Base-by-base conservation (phyloP, 2,113 vertebrate genomes). In the Apeltes quadracus region DNA sequence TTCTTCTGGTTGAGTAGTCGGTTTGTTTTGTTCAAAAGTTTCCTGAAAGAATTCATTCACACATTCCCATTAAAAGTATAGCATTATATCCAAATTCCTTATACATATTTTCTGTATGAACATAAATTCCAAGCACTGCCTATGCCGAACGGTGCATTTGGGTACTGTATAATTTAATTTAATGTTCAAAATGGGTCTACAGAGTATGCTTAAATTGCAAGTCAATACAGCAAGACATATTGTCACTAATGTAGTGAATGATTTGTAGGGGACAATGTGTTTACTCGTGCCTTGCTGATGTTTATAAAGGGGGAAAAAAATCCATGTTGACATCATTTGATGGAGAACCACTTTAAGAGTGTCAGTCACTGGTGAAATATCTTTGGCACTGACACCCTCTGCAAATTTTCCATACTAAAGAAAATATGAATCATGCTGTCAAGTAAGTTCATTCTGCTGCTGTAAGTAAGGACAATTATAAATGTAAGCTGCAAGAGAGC, bases 311-410 rank as follows among this genome's bases (percentile, higher is more conserved):
- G 29, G 64, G 66, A 61, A 43, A 38, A 12, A 14, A 79, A 38
- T 56, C 50, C 0, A 1, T 27, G 74, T 71, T 82, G 81, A 76
- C 69, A 75, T 62, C 23, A 67, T 67, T 82, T 89, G 83, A 87
- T 87, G 69, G 75, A 86, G 41, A 74, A 23, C 81, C 85, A 87
- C 81, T 89, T 89, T 81, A 63, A 74, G 68, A 58, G 23, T 3
- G 54, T 76, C 68, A 61, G 65, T 38, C 25, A 63, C 50, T 69
- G 46, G 22, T 36, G 66, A 75, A 68, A 76, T 63, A 55, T 73
- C 38, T 64, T 78, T 89, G 85, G 78, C 83, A 74, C 61, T 32
- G 44, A 65, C 79, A 44, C 54, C 39, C 29, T 22, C n/a, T 44
- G 39, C 38, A 44, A 51, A 76, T 71, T 70, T 79, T 75, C 61